Base-by-base conservation (phyloP, 2,797 vertebrate genomes). In the Syngnathus rostellatus region DNA sequence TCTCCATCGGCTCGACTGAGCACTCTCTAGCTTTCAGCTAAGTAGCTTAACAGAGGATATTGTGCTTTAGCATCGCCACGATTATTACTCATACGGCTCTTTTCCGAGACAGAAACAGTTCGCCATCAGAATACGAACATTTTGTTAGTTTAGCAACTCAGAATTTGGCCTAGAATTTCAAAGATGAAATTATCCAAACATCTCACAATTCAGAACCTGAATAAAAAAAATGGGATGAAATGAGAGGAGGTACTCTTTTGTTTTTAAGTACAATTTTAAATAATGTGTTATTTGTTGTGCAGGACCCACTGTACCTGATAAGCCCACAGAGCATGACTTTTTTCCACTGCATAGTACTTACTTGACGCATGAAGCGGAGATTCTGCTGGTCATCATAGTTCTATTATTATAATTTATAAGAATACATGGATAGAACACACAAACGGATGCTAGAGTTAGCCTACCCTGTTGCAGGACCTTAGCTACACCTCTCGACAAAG, bases 271-370 rank as follows among this genome's bases (percentile, higher is more conserved):
- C 31, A 31, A 31, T 31, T 31, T 31, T 31, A 31, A 31, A 31
- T 31, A 2, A 2, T 25, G 25, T 25, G 25, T 31, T 31, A 31
- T 31, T 31, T 31, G 31, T 31, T 31, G 19, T 21, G 19, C 51
- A 54, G 51, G 9, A 25, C 51, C 10, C 23, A 55, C 50, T 51
- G 7, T n/a, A 51, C 50, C 17, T 21, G 45, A 48, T 48, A 51
- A 51, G 21, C 50, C n/a, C 8, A 19, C 6, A 38, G 55, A 58
- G 7, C 37, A 21, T 43, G 40, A 6, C 10, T 23, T 21, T 45
- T 62, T 62, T 43, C 40, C n/a, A 43, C 60, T 62, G 60, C 21
- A 43, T 6, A 21, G 60, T 23, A 62, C 40, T 25, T 62, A 61
- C 58, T 23, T 0, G 25, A 38, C 14, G 37, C 31, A 39, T 12